These are phyloP conservation scores for Falco naumanni DNA, from an alignment of 2,797 vertebrate genomes.

Conservation along the genomic window DNA sequence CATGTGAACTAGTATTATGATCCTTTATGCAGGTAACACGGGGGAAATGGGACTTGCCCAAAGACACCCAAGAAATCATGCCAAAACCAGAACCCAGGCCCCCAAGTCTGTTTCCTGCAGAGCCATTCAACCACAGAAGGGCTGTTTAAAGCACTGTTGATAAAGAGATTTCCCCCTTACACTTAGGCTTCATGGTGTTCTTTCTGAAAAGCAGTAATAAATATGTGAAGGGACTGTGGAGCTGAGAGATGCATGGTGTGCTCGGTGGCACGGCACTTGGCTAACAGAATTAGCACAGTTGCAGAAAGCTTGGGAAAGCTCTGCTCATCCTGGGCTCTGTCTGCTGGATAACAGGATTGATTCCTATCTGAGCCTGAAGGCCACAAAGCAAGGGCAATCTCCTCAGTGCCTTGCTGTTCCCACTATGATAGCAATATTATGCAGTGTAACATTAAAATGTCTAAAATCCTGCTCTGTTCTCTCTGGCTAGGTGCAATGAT, in stretches of 20 bases:
- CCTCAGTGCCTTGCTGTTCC: not conserved
- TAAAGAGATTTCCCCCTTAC: not conserved
- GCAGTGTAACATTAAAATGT: not conserved
- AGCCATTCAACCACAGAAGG: no score
- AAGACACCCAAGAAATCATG: not conserved
- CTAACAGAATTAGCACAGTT: not conserved
- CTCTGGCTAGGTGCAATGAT: not conserved
- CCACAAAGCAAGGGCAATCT: not conserved
- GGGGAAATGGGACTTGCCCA: not conserved
- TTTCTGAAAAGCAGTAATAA: not conserved
- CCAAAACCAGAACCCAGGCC: not conserved
- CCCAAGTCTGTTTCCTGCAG: not conserved
- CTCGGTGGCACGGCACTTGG: not conserved
- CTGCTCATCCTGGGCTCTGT: not conserved
- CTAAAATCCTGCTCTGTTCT: not conserved
- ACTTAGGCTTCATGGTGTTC: not conserved
- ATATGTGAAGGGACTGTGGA: fast-evolving
- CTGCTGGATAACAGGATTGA: not conserved
- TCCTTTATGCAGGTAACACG: not conserved
- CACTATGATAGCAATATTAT: not conserved
- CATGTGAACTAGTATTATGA: not conserved
- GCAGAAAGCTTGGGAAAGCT: not conserved
- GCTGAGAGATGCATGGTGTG: fast-evolving
- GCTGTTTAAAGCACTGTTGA: not conserved
- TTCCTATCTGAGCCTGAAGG: not conserved